Percentiles rank a stretch among this genome's conserved stretches.
Evolutionary conservation across 2,888 invertebrate species (phyloP).

Genomic region (Archips crataeganus): DNA sequence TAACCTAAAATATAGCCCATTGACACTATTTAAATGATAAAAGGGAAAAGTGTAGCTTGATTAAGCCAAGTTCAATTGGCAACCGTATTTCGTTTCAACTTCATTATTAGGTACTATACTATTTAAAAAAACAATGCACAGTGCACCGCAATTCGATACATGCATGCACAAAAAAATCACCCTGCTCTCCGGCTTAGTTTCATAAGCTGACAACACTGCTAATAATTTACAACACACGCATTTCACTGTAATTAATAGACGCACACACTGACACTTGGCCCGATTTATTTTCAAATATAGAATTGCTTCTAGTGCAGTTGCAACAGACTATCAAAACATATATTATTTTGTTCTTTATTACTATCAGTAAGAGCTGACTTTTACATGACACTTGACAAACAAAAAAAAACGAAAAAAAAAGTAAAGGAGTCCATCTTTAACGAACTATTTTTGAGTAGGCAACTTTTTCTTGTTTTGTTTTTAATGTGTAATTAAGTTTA

Average conservation of each 20-base stretch:
- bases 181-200: conserved; percentile 15
- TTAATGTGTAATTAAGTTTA: background rate
- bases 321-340: conserved; percentile 20
- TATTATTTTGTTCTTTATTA: conserved; percentile 28
- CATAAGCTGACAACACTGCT: conserved; percentile 46
- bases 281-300: conserved; percentile 49
- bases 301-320: conserved; percentile 40
- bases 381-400: background rate
- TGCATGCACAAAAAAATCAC: background rate
- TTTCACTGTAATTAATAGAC: conserved; percentile 48
- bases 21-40: too few relatives aligned
- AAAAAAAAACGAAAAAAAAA: background rate
- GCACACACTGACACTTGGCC: conserved; percentile 49
- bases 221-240: conserved; percentile 48
- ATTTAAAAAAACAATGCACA: conserved; percentile 8
- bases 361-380: conserved; percentile 3
- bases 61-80: background rate
- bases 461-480: background rate
- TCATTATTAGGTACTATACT: background rate
- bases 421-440: background rate
- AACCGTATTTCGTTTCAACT: background rate
- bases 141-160: background rate
- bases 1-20: too few relatives aligned
- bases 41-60: too few relatives aligned
- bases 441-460: background rate